These are phyloP conservation scores for Meloe dianella DNA, from an alignment of 2,888 invertebrate genomes.

Conservation along the genomic window DNA sequence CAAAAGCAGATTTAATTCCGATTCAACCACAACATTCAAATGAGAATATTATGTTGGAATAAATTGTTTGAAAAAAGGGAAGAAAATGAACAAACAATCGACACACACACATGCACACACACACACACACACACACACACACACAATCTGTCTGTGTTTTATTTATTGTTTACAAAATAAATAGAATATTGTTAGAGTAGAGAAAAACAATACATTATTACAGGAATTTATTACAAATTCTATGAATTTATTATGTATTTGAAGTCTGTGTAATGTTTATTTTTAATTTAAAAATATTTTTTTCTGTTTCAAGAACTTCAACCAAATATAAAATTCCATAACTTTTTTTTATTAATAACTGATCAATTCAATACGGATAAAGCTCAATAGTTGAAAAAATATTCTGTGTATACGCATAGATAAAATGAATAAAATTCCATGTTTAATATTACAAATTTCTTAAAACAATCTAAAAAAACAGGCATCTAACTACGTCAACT, in stretches of 20 bases:
- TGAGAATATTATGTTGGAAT: neutral
- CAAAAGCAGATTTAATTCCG: neutral
- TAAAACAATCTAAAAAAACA: no score
- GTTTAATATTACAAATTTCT: no score
- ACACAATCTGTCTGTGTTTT: neutral
- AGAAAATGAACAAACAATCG: neutral
- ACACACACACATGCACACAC: no score
- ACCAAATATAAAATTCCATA: no score
- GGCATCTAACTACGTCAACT: no score
- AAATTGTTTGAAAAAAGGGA: neutral
- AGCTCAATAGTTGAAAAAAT: neutral
- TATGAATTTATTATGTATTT: neutral
- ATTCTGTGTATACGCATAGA: no score
- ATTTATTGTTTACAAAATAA: conserved; percentile 1
- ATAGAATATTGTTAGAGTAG: neutral
- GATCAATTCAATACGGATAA: neutral
- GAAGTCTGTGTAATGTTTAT: neutral
- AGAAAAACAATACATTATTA: neutral
- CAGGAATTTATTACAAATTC: neutral
- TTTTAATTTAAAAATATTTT: neutral
- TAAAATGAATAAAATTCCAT: no score
- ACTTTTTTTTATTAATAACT: no score
- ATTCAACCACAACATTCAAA: neutral
- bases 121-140: no score
- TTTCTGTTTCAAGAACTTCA: neutral